Conservation (phyloP, 2,797 vertebrate genomes). For the Eulemur mongoz region DNA sequence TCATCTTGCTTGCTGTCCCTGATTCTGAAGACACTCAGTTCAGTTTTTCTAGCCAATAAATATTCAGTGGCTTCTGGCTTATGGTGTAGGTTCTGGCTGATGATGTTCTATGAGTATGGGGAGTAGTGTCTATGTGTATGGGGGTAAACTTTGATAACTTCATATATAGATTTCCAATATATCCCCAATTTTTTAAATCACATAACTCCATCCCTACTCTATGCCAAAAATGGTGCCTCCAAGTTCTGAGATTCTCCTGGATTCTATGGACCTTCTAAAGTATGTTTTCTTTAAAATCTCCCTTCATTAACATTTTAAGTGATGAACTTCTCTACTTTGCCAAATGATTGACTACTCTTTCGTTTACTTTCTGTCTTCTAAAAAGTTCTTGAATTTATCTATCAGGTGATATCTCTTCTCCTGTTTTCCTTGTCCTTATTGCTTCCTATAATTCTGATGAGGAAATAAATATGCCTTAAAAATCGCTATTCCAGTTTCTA, state of each 20-base stretch:
- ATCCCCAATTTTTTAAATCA: neutral
- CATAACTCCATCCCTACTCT: neutral
- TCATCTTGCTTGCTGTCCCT: neutral
- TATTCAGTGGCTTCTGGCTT: neutral
- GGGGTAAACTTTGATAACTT: neutral
- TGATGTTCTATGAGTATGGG: neutral
- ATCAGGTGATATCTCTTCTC: neutral
- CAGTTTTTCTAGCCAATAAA: neutral
- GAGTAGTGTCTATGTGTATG: neutral
- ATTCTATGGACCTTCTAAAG: neutral
- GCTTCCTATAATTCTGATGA: neutral
- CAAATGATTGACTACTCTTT: neutral
- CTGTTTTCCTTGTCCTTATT: neutral
- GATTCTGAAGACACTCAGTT: neutral
- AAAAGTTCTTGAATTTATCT: neutral
- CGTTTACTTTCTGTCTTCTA: neutral
- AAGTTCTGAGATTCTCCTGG: neutral
- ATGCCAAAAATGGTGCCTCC: neutral
- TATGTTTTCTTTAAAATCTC: neutral
- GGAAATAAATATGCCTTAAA: neutral
- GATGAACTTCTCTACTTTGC: neutral
- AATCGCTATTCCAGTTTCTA: neutral
- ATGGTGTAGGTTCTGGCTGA: neutral
- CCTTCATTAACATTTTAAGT: neutral
- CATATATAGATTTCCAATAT: neutral